A percentile compares a stretch with the other conserved stretches of the same genome.
Evolutionary conservation across 2,888 invertebrate species (phyloP).

Genomic region (Zhengitettix transpicula): DNA sequence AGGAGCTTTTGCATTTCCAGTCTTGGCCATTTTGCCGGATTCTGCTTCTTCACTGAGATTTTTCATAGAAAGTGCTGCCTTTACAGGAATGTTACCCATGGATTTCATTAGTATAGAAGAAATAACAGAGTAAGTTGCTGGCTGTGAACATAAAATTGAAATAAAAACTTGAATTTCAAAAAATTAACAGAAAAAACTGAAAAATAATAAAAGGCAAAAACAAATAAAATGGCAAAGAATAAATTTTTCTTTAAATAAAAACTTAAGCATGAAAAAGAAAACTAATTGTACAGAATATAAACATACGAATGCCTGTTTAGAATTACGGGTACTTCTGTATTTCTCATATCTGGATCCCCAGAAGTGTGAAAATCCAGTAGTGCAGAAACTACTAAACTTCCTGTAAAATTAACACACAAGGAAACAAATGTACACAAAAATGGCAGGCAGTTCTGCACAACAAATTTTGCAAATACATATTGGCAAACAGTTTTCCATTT

Average conservation of each 20-base stretch:
- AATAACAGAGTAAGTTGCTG: neutral
- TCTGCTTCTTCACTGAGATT: neutral
- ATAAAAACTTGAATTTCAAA: neutral
- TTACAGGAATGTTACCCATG: neutral
- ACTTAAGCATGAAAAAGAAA: no score
- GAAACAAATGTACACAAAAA: no score
- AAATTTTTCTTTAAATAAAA: neutral
- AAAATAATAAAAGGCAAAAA: neutral
- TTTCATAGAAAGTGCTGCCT: neutral
- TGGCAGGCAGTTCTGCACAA: no score
- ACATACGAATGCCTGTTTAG: no score
- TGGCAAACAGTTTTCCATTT: no score
- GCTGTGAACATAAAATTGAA: neutral
- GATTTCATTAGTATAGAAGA: neutral
- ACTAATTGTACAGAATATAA: no score
- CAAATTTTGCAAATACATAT: no score
- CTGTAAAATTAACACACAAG: no score
- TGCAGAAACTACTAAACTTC: no score
- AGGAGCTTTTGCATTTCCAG: neutral
- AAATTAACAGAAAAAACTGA: neutral
- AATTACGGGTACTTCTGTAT: no score
- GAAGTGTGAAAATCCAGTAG: no score
- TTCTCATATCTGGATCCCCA: no score
- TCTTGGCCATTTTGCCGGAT: conserved; percentile 1
- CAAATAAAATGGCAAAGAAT: neutral